phyloP scores from a whole-genome alignment of 2,888 invertebrate species.

The Nomada ruficornis region DNA sequence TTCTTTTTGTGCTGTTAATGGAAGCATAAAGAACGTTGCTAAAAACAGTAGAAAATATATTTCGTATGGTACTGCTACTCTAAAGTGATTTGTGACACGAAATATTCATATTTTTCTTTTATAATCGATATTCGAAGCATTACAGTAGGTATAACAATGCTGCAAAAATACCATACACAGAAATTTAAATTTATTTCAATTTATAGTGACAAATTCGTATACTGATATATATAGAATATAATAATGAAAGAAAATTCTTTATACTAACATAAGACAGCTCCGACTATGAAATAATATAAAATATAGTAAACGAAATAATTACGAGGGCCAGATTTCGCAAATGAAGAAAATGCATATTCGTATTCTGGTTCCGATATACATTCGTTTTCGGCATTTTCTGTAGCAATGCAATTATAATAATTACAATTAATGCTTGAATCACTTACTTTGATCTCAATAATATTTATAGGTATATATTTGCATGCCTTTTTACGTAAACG shows the following conservation, averaged over 20 bases:
- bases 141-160: background rate
- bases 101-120: background rate
- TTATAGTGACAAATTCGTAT: background rate
- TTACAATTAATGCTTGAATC: background rate
- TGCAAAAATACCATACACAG: background rate
- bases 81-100: background rate
- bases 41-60: too few relatives aligned
- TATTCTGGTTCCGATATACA: background rate
- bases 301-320: slow-evolving; percentile 9
- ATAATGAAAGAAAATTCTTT: background rate
- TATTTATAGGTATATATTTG: background rate
- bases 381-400: background rate
- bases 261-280: too few relatives aligned
- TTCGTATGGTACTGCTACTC: too few relatives aligned
- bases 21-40: too few relatives aligned
- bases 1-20: too few relatives aligned
- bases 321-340: slow-evolving; percentile 16
- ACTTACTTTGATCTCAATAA: background rate
- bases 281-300: background rate
- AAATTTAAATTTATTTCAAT: background rate
- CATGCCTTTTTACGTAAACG: background rate
- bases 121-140: background rate
- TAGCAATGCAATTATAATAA: background rate
- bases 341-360: background rate
- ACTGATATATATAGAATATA: background rate